phyloP scores from a whole-genome alignment of 2,113 vertebrate genomes.

The Aegithalos caudatus region DNA sequence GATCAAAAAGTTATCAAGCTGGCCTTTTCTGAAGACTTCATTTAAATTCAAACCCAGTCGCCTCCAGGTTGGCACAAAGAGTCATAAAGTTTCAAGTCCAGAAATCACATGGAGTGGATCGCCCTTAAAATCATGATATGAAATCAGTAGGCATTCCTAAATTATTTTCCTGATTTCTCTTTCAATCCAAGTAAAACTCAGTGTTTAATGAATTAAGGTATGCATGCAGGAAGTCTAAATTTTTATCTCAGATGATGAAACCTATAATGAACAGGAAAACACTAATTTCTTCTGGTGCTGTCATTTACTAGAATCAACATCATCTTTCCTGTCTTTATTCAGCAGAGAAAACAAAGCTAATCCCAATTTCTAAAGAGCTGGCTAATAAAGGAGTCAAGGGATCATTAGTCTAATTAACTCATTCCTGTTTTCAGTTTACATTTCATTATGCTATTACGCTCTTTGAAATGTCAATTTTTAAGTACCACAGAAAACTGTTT shows the following conservation, averaged over 20 bases:
- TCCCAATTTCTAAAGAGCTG: constrained; percentile 70
- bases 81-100: background rate
- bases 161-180: background rate
- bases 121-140: background rate
- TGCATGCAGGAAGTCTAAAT: background rate
- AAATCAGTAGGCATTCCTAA: background rate
- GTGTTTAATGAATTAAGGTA: background rate
- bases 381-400: constrained; percentile 72
- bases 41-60: background rate
- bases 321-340: constrained; percentile 69
- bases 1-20: constrained; percentile 10
- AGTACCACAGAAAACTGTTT: constrained; percentile 65
- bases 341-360: constrained; percentile 72
- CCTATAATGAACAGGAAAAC: constrained; percentile 35
- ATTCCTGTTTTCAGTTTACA: constrained; percentile 71
- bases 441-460: constrained; percentile 72
- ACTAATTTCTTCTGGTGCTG: constrained; percentile 63
- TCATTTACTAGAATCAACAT: constrained; percentile 72
- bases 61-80: background rate
- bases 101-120: background rate
- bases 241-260: constrained; percentile 49
- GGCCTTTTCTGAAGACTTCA: background rate
- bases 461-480: constrained; percentile 67
- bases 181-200: background rate
- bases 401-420: constrained; percentile 75